These are phyloP conservation scores for Cyrtodaria siliqua DNA, from an alignment of 2,888 invertebrate genomes.

Conservation along the genomic window DNA sequence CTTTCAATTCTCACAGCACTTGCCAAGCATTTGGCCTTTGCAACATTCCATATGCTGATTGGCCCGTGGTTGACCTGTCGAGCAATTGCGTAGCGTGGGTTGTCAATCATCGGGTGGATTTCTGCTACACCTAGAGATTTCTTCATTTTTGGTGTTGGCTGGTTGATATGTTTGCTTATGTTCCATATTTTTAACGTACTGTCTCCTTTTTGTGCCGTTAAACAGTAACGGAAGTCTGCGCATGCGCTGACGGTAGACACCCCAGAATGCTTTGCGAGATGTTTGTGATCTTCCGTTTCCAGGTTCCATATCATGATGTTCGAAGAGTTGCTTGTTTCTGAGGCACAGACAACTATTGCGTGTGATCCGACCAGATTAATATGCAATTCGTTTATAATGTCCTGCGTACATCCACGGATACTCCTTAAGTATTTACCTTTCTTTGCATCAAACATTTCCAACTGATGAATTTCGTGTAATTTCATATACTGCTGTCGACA, in stretches of 20 bases:
- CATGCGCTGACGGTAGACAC: conserved; percentile 79
- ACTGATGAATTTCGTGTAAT: conserved; percentile 78
- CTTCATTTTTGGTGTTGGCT: conserved; percentile 79
- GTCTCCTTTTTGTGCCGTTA: conserved; percentile 80
- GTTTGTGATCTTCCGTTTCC: conserved; percentile 85
- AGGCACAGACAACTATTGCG: conserved; percentile 79
- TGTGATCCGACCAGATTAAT: conserved; percentile 82
- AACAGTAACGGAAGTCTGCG: conserved; percentile 79
- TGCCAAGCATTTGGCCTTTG: conserved; percentile 78
- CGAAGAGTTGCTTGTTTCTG: conserved; percentile 75
- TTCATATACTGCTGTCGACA: conserved; percentile 81
- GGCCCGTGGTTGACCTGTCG: conserved; percentile 82
- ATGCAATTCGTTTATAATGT: conserved; percentile 76
- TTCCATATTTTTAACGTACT: conserved; percentile 83
- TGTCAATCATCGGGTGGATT: conserved; percentile 78
- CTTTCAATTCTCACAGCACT: conserved; percentile 79
- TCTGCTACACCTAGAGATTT: conserved; percentile 76
- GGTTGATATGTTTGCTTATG: conserved; percentile 78
- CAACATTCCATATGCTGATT: conserved; percentile 83
- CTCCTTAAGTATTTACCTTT: conserved; percentile 80
- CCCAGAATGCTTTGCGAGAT: conserved; percentile 81
- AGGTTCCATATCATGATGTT: conserved; percentile 84
- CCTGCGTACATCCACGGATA: conserved; percentile 82
- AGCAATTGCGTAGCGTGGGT: conserved; percentile 81
- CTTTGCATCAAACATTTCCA: conserved; percentile 82